A percentile compares a stretch with the other conserved stretches of the same genome.
These are phyloP conservation scores for Lynx canadensis DNA, from an alignment of 2,113 vertebrate genomes.

Conservation along the genomic window DNA sequence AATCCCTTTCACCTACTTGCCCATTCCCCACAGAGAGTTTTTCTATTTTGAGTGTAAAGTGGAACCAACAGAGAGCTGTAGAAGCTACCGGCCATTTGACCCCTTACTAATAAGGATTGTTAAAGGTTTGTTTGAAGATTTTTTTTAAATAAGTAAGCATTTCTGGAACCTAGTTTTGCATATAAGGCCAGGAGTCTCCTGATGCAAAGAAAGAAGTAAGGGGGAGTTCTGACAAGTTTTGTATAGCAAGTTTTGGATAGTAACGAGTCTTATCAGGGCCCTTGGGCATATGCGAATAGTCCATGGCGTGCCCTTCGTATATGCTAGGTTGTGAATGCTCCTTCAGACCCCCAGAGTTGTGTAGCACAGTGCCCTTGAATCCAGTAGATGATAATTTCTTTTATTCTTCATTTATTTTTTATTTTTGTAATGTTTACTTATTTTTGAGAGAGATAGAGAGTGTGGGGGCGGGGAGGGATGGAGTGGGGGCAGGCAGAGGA, in stretches of 20 bases:
- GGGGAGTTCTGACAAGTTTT: background rate
- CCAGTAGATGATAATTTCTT: background rate
- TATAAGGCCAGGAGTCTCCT: background rate
- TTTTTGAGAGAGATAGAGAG: too few relatives aligned
- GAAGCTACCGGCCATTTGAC: background rate
- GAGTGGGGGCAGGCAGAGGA: too few relatives aligned
- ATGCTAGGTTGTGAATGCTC: background rate
- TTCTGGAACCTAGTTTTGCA: background rate
- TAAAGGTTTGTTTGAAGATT: background rate
- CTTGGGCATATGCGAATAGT: background rate
- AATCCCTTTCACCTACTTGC: background rate
- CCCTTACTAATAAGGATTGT: background rate
- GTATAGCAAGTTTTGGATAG: background rate
- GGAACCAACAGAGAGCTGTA: background rate
- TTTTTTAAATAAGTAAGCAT: background rate
- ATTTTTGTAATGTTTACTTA: too few relatives aligned
- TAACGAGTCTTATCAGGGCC: background rate
- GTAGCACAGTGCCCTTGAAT: background rate
- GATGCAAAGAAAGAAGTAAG: background rate
- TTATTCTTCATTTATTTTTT: too few relatives aligned
- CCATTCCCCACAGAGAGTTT: background rate
- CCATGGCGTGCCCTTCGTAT: background rate
- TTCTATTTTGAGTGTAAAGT: background rate
- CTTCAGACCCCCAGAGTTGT: background rate
- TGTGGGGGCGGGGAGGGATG: too few relatives aligned